A percentile compares a stretch with the other conserved stretches of the same genome.
Evolutionary conservation across 2,888 invertebrate species (phyloP).

Genomic region (Agrochola lychnidis): DNA sequence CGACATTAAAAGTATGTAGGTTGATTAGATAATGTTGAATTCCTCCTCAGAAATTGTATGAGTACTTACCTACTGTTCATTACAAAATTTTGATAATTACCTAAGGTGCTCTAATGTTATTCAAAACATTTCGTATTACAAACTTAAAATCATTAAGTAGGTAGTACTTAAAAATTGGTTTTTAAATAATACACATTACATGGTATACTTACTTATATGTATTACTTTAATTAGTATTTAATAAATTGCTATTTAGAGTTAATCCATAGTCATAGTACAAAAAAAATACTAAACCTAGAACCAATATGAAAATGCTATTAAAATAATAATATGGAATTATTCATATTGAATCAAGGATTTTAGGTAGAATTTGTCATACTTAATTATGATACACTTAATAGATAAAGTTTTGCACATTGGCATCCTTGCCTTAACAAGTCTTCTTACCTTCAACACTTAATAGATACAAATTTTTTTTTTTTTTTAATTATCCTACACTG

Average conservation of each 20-base stretch:
- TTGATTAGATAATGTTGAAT: constrained; percentile 46
- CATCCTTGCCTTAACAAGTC: neutral
- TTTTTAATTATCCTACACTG: no score
- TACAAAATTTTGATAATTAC: constrained; percentile 1
- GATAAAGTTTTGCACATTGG: neutral
- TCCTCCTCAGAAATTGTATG: constrained; percentile 33
- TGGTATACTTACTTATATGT: neutral
- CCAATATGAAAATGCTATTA: neutral
- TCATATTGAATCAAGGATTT: neutral
- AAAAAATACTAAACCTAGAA: neutral
- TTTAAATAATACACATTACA: neutral
- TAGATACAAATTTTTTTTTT: neutral
- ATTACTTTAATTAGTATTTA: no score
- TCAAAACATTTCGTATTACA: constrained; percentile 1
- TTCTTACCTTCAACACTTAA: neutral
- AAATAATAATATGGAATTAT: no score
- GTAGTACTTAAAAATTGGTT: neutral
- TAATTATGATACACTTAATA: no score
- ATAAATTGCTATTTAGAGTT: neutral
- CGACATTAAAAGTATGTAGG: constrained; percentile 39
- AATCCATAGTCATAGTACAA: no score
- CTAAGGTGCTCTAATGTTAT: neutral
- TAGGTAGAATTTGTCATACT: neutral
- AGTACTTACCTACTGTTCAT: neutral
- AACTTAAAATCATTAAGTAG: neutral